Evolutionary conservation across 2,113 vertebrate species (phyloP), one percentile per base, ranked within the genome.

Genomic region (Talpa occidentalis): DNA sequence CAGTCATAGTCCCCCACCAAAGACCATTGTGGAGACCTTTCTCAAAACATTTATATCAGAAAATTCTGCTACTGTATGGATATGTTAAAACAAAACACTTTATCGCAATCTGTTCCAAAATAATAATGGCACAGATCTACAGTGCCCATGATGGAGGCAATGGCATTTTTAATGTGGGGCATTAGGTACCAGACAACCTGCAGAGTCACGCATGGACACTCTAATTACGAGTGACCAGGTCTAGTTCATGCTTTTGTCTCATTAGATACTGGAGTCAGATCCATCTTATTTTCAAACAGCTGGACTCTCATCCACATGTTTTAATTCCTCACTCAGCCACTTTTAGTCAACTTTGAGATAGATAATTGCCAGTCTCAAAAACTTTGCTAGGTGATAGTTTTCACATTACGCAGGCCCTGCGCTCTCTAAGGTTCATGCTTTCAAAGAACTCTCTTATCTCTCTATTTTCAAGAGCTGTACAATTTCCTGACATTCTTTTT

Each of bases 401-500:
- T 26, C 6, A 26, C 47, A 59, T 92, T 49, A 84, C 60, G 44
- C 11, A 2, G 56, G 42, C 26, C 92, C 66, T 24, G 49, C 3
- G n/a, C 14, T 85, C 56, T 8, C 28, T 12, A 64, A 44, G 21
- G 54, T 49, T 66, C 21, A 26, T 26, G 24, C 35, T 86, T 86
- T 73, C 56, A 88, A 26, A 85, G 52, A 88, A 64, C 47, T 80
- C 77, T 81, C 72, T 60, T 47, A 73, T 37, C 89, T n/a, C 42
- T 30, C n/a, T 96, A 42, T 89, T 95, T 93, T 91, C 49, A 92
- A 90, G 85, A 88, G 91, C 82, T 9, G 2, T 78, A 73, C 78
- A 90, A 95, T 96, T 93, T 94, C 85, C 82, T 94, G 86, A 90
- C 86, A 92, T 95, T 91, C 93, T 93, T 90, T 78, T 85, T 93